Base-by-base conservation (phyloP, 1,140 invertebrate genomes). In the Apocrypta bakeri region DNA sequence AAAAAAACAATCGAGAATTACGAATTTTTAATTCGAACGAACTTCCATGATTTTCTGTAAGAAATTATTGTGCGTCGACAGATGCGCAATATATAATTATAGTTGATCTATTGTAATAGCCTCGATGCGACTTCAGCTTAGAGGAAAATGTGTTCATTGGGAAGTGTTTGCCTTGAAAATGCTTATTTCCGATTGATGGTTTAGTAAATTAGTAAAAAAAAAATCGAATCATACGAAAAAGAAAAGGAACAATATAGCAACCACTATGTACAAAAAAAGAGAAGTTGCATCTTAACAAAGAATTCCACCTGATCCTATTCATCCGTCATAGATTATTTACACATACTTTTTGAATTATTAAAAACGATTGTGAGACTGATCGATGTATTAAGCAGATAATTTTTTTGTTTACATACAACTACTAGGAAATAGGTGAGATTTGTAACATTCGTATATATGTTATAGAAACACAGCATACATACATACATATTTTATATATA, bases 321-420 rank as follows among this genome's bases (percentile, higher is more conserved):
- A 66, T 48, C 21, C 63, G 73, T 84, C 79, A 84, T 82, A 77
- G 24, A 83, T 72, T 83, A 80, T 85, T 84, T 82, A 82, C 84
- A 86, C 84, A 25, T 12, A 72, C 61, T 74, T 56, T 82, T 83
- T 79, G 12, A 75, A 83, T 63, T 64, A 79, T 87, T 87, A 86
- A 86, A 87, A 86, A 89, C 81, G 90, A 90, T 91, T 92, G 87
- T 89, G 90, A 92, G 90, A 91, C 91, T 92, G 91, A 91, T 91
- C 87, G 90, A 89, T 89, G 84, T 90, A 89, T 90, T 88, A 89
- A 90, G 86, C 85, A 88, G 86, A 88, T 90, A 88, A 89, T 79
- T 88, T 90, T n/a, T 90, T 90, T 37, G 33, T 90, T 90, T 87
- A 89, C 85, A 86, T 88, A 87, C 84, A 88, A 88, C 87, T 90